Conservation (phyloP, 2,113 vertebrate genomes). For the Lagopus leucura region DNA sequence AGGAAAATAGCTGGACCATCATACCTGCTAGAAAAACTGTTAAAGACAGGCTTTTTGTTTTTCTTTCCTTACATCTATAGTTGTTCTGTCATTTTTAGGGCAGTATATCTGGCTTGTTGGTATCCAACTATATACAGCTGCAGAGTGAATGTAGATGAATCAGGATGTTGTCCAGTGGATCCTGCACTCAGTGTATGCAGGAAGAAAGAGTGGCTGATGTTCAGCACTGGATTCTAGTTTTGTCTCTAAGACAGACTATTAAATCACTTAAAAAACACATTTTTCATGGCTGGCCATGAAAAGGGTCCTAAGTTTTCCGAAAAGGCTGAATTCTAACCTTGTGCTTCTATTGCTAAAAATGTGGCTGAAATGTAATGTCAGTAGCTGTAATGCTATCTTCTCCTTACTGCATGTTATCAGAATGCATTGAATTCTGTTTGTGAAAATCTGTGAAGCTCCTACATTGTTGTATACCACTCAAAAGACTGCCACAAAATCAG, state of each 20-base stretch:
- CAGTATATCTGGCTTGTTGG: not conserved
- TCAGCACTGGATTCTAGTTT: constrained; percentile 24
- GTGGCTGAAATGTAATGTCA: not conserved
- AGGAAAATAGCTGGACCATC: not conserved
- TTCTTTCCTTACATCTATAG: not conserved
- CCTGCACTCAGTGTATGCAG: not conserved
- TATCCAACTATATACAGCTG: not conserved
- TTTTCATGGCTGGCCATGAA: not conserved
- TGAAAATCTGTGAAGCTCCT: not conserved
- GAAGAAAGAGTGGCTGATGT: not conserved
- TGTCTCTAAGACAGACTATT: not conserved
- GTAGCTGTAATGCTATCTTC: not conserved
- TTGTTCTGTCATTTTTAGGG: not conserved
- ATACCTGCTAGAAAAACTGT: not conserved
- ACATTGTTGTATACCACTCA: not conserved
- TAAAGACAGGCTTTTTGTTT: not conserved
- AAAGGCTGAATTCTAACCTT: not conserved
- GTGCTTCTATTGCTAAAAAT: constrained; percentile 16
- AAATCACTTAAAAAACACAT: constrained; percentile 30
- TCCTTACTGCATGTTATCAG: not conserved
- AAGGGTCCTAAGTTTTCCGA: not conserved
- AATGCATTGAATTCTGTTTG: not conserved
- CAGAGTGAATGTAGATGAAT: not conserved
- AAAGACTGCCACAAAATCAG: not conserved
- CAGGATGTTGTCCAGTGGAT: constrained; percentile 8